Percentiles rank a stretch among this genome's conserved stretches.
phyloP scores from a whole-genome alignment of 2,888 invertebrate species.

The Drosophila limbata region DNA sequence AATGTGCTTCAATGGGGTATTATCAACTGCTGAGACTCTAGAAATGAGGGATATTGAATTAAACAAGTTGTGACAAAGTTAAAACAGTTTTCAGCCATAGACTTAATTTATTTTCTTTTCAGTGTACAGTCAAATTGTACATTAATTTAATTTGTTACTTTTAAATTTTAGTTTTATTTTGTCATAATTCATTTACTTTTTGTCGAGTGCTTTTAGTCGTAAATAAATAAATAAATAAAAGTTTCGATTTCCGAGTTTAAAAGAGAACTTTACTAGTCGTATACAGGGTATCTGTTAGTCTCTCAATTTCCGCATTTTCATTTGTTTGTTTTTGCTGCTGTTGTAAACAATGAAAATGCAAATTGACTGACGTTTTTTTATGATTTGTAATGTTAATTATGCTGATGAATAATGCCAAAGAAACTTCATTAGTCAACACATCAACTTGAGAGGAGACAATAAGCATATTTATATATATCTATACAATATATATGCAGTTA shows the following conservation, averaged over 20 bases:
- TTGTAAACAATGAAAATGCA: constrained; percentile 68
- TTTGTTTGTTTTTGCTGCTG: constrained; percentile 37
- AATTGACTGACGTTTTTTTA: constrained; percentile 62
- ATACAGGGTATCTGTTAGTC: neutral
- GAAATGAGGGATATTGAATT: neutral
- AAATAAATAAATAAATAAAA: no score
- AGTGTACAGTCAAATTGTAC: no score
- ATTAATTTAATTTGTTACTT: no score
- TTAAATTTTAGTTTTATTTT: no score
- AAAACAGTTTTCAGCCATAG: neutral
- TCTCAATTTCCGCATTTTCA: neutral
- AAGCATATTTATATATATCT: constrained; percentile 20
- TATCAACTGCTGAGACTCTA: neutral
- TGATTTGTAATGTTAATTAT: constrained; percentile 80
- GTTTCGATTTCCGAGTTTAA: no score
- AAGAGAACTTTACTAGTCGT: neutral
- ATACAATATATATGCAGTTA: constrained; percentile 25
- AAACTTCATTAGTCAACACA: constrained; percentile 70
- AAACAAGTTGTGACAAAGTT: neutral
- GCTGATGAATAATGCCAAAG: constrained; percentile 56
- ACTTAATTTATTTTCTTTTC: no score
- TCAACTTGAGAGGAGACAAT: constrained; percentile 47
- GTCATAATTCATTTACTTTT: no score
- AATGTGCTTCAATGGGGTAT: neutral
- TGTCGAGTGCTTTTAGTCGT: no score